Conservation (phyloP, 2,888 invertebrate species). For the Parnassius smintheus region DNA sequence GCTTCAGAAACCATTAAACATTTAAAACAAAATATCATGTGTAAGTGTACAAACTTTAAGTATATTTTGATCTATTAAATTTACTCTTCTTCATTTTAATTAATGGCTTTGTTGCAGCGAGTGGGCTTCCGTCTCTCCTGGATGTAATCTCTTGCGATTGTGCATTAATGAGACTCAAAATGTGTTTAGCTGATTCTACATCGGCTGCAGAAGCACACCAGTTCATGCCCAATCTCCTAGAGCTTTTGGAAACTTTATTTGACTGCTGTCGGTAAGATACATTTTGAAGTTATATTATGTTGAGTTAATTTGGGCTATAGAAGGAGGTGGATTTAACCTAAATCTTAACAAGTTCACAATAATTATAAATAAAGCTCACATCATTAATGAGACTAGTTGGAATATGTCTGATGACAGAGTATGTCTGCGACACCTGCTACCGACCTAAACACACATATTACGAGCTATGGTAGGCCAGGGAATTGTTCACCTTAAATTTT, state of each 20-base stretch:
- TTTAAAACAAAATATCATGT: slow-evolving; percentile 63
- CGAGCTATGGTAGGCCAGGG: too few species aligned
- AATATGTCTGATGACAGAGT: too few species aligned
- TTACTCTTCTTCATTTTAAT: too few species aligned
- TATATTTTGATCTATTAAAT: not conserved
- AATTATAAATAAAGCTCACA: too few species aligned
- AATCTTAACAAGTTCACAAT: too few species aligned
- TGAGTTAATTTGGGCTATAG: too few species aligned
- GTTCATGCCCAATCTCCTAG: slow-evolving; percentile 84
- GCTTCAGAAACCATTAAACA: slow-evolving; percentile 72
- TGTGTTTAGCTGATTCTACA: slow-evolving; percentile 73
- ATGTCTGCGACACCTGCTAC: too few species aligned
- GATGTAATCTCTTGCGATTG: slow-evolving; percentile 89
- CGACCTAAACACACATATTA: too few species aligned
- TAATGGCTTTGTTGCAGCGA: slow-evolving; percentile 42
- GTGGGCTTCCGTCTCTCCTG: slow-evolving; percentile 84
- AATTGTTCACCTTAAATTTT: too few species aligned
- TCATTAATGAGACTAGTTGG: too few species aligned
- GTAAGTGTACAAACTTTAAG: slow-evolving; percentile 43
- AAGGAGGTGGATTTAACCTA: too few species aligned
- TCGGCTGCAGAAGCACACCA: slow-evolving; percentile 78
- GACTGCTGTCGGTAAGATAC: slow-evolving; percentile 79
- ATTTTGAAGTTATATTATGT: not conserved
- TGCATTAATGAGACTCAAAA: slow-evolving; percentile 87
- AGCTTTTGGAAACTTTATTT: slow-evolving; percentile 83